Evolutionary conservation across 2,113 vertebrate species (phyloP), one percentile per base, ranked within the genome.

Genomic region (Syrrhaptes paradoxus): DNA sequence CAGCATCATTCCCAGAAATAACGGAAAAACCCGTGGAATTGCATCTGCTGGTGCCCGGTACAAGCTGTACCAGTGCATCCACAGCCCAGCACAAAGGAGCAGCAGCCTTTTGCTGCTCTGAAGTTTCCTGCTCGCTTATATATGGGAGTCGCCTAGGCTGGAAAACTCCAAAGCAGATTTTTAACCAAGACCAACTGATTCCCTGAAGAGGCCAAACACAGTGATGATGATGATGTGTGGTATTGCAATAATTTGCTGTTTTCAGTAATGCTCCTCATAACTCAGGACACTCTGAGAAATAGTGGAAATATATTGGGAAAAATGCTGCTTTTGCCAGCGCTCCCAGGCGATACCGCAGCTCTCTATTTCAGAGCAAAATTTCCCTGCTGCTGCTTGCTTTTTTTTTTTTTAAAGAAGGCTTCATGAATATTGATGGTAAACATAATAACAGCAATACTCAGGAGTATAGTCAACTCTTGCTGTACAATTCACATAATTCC

Each of bases 381-480:
- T 75, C 59, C 68, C 36, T 32, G 34, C 76, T 61, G 51, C 36
- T 77, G 32, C 34, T 34, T 29, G 41, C 8, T 46, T 65, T 76
- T 51, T 32, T 72, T 36, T 59, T 89, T 93, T 93, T 88, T 57
- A 26, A 97, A 94, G 48, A 58, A 88, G 59, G 38, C 52, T 95
- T 94, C 83, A 96, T 57, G 68, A 86, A 89, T 97, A 96, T 89
- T 96, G 78, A 94, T 96, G 72, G 45, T 93, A 96, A 97, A 97
- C 92, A 94, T 94, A 87, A 93, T 93, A 97, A 94, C 89, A 71
- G 70, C 95, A 93, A 81, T 91, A 54, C 95, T 91, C 91, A 58
- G 94, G 95, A 96, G 95, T 28, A 78, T 46, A 89, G 83, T 91
- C 91, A 90, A 17, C 41, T 84, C 95, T 29, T 94, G 87, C 96